A percentile compares a stretch with the other conserved stretches of the same genome.
phyloP scores from a whole-genome alignment of 2,113 vertebrate species.

The Antigone vipio region DNA sequence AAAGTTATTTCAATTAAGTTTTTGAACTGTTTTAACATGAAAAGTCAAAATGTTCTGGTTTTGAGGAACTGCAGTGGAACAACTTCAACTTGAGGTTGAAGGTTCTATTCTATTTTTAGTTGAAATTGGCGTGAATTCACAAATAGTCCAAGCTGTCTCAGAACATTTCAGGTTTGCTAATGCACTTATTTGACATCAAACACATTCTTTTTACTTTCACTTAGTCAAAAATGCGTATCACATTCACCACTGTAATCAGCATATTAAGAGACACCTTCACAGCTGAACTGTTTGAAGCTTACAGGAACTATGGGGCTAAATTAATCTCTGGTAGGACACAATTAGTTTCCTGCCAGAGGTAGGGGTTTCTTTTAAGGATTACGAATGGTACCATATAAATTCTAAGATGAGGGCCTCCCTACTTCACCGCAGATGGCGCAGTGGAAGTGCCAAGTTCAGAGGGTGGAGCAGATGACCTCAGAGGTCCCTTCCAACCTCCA shows the following conservation, averaged over 20 bases:
- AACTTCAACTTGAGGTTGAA: not conserved
- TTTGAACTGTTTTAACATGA: not conserved
- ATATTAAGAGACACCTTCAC: not conserved
- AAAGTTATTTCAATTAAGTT: not conserved
- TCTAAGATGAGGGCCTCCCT: not conserved
- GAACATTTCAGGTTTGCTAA: not conserved
- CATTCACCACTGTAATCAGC: not conserved
- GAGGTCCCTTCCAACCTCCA: not conserved
- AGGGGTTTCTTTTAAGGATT: not conserved
- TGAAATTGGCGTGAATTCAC: not conserved
- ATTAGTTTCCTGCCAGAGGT: not conserved
- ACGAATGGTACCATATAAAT: not conserved
- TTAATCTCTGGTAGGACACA: fast-evolving
- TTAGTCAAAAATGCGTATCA: not conserved
- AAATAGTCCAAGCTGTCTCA: not conserved
- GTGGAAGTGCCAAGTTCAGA: not conserved
- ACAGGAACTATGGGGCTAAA: not conserved
- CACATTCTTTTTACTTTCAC: not conserved
- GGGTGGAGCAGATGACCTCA: not conserved
- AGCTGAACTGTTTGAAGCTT: not conserved
- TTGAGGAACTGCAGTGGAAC: not conserved
- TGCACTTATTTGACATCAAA: not conserved
- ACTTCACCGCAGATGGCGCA: not conserved
- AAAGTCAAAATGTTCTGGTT: not conserved
- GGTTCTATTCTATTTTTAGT: not conserved